Base-by-base conservation (phyloP, 1,140 invertebrate species). In the Meloidogyne chitwoodi region DNA sequence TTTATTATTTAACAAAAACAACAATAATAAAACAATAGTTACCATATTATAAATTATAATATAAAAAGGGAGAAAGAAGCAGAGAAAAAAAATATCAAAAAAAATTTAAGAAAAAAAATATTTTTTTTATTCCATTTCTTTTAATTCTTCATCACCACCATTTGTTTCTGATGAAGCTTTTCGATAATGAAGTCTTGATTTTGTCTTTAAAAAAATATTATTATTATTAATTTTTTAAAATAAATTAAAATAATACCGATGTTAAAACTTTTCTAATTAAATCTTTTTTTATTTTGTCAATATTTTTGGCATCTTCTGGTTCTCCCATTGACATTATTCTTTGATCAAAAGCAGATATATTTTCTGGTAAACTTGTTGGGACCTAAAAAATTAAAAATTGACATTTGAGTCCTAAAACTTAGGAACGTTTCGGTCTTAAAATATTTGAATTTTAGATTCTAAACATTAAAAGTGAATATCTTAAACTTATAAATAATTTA, bases 241-340 rank as follows among this genome's bases (percentile, higher is more conserved):
- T 1, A 73, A 68, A 19, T n/a, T 22, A 26, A n/a, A 11, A 0
- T 34, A 14, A 22, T 14, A 83, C 72, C 19, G 81, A 74, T 72
- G 64, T 76, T 10, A 83, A 66, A 1, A 85, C 64, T 64, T 84
- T 84, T 16, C 75, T 41, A 72, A 84, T 77, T 11, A 86, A 38
- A 19, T 84, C 83, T 62, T 79, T 64, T 34, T 81, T 79, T 29
- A 73, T 81, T 65, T 84, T 84, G 26, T 84, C 83, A 14, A 64
- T 19, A 26, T 82, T 38, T 27, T 77, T 78, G 27, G 75, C 75
- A 22, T 76, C 73, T 14, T 81, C 38, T 14, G 24, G n/a, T 16
- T 27, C 41, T 31, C 38, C 10, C 16, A 27, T n/a, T 48, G 48
- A 34, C 70, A 76, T 69, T 26, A 84, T 70, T 16, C 71, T 71